Evolutionary conservation across 2,888 invertebrate species (phyloP), one percentile per base, ranked within the genome.

Genomic region (Cotesia congregata): DNA sequence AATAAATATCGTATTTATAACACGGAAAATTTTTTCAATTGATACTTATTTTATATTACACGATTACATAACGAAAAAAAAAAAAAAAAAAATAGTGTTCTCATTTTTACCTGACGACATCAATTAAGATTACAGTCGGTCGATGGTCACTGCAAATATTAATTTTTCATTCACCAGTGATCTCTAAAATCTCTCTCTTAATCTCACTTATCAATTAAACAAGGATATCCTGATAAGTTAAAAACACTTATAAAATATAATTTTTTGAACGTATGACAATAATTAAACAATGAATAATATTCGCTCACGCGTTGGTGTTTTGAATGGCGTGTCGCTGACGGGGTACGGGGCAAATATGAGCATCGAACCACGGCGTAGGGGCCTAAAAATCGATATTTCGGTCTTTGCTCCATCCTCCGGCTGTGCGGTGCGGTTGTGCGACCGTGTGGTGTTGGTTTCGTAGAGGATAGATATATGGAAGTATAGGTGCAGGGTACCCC

Each of bases 371-470:
- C 91, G 91, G 91, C 91, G 92, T 91, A 92, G 91, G 92, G 91
- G 92, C 92, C 88, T 90, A 90, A 93, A 93, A 93, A 94, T 94
- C 94, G 93, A 94, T 94, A 92, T 91, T 92, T 92, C 92, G 92
- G 91, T 91, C 90, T 91, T 91, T 90, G 91, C 91, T 90, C 92
- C 93, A 94, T 94, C 93, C 93, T 93, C 82, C 83, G 83, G 78
- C 71, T 78, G 75, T 75, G 78, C 65, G 76, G 70, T 78, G 82
- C 82, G 80, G 74, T 75, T 78, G 79, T 79, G 77, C 77, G 74
- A 74, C 76, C 76, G 79, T 79, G 80, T 78, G 80, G 60, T 72
- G 81, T 76, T 78, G 59, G 77, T 75, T 77, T 70, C 50, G 9
- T 9, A 50, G 50, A 50, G 50, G 50, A 50, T 50, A 12, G 50